These are phyloP conservation scores for Ennomos quercinarius DNA, from an alignment of 2,888 invertebrate genomes.

Conservation along the genomic window DNA sequence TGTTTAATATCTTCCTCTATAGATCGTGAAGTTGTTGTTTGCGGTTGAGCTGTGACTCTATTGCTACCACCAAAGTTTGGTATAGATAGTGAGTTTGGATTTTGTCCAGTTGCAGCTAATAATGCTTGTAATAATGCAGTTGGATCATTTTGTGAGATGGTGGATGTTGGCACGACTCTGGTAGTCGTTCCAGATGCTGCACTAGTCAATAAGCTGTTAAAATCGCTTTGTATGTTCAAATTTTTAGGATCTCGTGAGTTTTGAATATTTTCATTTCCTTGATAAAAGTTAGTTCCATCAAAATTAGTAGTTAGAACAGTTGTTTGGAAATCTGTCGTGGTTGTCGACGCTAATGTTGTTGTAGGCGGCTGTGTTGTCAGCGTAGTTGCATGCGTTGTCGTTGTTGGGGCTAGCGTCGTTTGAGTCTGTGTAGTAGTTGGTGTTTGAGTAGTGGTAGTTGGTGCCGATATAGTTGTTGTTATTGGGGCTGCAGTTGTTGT, in stretches of 20 bases:
- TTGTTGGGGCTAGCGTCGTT: constrained; percentile 47
- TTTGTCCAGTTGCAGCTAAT: constrained; percentile 60
- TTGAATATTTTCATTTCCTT: constrained; percentile 58
- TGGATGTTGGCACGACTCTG: constrained; percentile 39
- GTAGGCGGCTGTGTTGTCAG: constrained; percentile 50
- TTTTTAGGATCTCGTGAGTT: constrained; percentile 71
- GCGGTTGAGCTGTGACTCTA: constrained; percentile 46
- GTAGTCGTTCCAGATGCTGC: constrained; percentile 49
- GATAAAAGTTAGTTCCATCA: constrained; percentile 61
- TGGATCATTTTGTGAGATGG: constrained; percentile 52
- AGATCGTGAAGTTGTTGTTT: constrained; percentile 66
- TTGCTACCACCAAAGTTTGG: constrained; percentile 48
- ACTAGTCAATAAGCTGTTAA: constrained; percentile 45
- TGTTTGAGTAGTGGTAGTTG: constrained; percentile 45
- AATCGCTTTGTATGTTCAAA: constrained; percentile 57
- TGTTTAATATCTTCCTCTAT: constrained; percentile 78
- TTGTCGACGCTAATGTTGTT: constrained; percentile 42
- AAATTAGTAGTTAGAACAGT: constrained; percentile 53
- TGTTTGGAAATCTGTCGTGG: constrained; percentile 37
- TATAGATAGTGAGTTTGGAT: constrained; percentile 47
- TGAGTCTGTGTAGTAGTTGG: constrained; percentile 41
- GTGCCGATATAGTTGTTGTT: constrained; percentile 47
- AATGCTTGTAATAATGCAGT: constrained; percentile 68
- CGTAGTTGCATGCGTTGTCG: constrained; percentile 48
- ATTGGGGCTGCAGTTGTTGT: constrained; percentile 39